A percentile compares a stretch with the other conserved stretches of the same genome.
phyloP scores from a whole-genome alignment of 2,888 invertebrate genomes.

The Patella pellucida region DNA sequence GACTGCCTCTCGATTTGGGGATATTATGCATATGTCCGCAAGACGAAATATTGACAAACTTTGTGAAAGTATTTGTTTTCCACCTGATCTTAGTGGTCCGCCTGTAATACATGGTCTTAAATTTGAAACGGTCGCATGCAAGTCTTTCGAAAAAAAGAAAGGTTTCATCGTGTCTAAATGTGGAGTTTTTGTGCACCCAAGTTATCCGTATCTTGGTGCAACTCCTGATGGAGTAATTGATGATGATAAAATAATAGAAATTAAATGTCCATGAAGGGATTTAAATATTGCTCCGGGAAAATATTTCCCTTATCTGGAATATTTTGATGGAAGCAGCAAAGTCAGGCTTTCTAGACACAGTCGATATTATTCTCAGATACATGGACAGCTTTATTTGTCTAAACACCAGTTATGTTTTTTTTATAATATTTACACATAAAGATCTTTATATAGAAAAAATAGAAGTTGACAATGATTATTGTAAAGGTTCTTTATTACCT shows the following conservation, averaged over 20 bases:
- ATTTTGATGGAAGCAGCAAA: slow-evolving; percentile 3
- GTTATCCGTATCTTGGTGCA: slow-evolving; percentile 32
- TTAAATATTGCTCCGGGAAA: slow-evolving; percentile 20
- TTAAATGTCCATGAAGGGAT: slow-evolving; percentile 38
- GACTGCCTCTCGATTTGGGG: slow-evolving; percentile 40
- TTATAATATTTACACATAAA: slow-evolving; percentile 29
- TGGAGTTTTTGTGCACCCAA: slow-evolving; percentile 30
- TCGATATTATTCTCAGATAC: slow-evolving; percentile 36
- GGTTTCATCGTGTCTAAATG: slow-evolving; percentile 16
- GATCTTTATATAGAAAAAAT: slow-evolving; percentile 30
- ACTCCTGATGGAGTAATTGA: slow-evolving; percentile 36
- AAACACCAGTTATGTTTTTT: slow-evolving; percentile 27
- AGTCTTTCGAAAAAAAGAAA: slow-evolving; percentile 22
- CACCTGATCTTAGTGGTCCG: not conserved
- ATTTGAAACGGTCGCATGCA: slow-evolving; percentile 31
- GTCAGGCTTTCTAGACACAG: slow-evolving; percentile 22
- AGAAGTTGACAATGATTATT: slow-evolving; percentile 22
- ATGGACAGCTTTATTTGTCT: slow-evolving; percentile 34
- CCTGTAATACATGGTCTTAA: slow-evolving; percentile 33
- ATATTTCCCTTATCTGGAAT: slow-evolving; percentile 26
- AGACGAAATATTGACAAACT: slow-evolving; percentile 29
- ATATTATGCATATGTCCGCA: slow-evolving; percentile 25
- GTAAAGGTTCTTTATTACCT: slow-evolving; percentile 21
- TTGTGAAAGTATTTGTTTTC: slow-evolving; percentile 18
- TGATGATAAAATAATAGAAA: slow-evolving; percentile 28